phyloP scores from a whole-genome alignment of 2,888 invertebrate genomes.

The Lordiphosa fenestrarum region DNA sequence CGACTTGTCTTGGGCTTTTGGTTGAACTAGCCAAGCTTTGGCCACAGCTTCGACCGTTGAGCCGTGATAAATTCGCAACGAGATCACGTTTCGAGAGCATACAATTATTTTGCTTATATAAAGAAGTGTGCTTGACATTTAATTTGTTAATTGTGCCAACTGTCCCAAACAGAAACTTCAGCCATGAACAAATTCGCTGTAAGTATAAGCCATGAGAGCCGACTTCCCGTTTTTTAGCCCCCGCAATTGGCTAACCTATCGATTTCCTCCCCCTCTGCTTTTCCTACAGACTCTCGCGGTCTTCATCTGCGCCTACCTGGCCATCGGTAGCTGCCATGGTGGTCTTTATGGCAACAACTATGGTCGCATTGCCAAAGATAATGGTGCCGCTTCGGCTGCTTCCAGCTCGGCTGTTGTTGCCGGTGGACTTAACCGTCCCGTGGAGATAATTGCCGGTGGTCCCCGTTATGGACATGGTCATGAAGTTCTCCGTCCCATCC shows the following conservation, averaged over 20 bases:
- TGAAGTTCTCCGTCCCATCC: conserved; percentile 49
- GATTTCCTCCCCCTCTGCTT: conserved; percentile 2
- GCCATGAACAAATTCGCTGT: conserved; percentile 72
- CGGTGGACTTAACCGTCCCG: conserved; percentile 35
- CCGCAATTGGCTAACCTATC: background rate
- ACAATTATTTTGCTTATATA: conserved; percentile 67
- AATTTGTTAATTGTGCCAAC: conserved; percentile 71
- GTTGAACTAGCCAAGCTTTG: conserved; percentile 10
- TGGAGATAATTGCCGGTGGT: conserved; percentile 54
- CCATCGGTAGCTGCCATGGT: conserved; percentile 45
- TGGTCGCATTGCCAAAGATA: conserved; percentile 10
- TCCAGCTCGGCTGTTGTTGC: conserved; percentile 41
- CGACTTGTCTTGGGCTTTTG: conserved; percentile 5
- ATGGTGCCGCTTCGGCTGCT: conserved; percentile 40
- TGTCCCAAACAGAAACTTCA: conserved; percentile 57
- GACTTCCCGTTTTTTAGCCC: conserved; percentile 25
- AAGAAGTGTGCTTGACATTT: conserved; percentile 63
- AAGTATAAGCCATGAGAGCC: conserved; percentile 47
- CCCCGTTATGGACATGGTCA: conserved; percentile 36
- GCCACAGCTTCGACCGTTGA: conserved; percentile 7
- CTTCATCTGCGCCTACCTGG: conserved; percentile 56
- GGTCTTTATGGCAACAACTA: conserved; percentile 28
- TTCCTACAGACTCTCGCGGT: conserved; percentile 57
- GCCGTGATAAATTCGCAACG: conserved; percentile 64
- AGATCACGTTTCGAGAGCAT: conserved; percentile 69